phyloP scores from a whole-genome alignment of 2,113 vertebrate genomes.

The Lutjanus erythropterus region DNA sequence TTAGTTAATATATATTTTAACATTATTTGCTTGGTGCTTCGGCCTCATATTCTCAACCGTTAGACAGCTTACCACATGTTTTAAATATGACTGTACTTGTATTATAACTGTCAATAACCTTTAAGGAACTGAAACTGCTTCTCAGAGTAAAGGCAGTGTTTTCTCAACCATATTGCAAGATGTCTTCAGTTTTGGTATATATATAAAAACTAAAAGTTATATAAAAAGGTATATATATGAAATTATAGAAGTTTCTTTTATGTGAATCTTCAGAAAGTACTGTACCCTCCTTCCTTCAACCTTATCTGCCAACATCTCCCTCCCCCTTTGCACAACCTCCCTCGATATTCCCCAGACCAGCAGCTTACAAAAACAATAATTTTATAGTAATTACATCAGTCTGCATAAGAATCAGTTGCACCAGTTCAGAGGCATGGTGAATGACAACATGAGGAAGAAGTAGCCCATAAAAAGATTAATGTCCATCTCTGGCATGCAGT shows the following conservation, averaged over 20 bases:
- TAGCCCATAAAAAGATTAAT: too few species aligned
- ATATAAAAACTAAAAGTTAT: too few species aligned
- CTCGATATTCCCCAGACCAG: neutral
- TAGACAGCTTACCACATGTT: too few species aligned
- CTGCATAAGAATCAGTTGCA: neutral
- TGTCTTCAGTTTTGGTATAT: neutral
- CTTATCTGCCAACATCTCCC: neutral
- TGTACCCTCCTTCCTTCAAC: neutral
- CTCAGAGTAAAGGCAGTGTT: conserved; percentile 4
- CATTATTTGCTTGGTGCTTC: too few species aligned
- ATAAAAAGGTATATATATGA: too few species aligned
- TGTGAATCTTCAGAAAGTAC: neutral
- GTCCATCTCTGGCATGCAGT: neutral
- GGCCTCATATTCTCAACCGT: too few species aligned
- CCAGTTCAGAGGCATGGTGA: too few species aligned
- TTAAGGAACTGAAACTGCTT: too few species aligned
- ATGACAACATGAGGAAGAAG: neutral
- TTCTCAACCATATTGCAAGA: neutral
- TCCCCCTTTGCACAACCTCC: neutral
- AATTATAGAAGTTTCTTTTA: too few species aligned
- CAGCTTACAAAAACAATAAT: neutral
- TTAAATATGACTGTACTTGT: too few species aligned
- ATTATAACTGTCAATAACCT: too few species aligned
- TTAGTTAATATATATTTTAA: too few species aligned
- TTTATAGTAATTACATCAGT: neutral